Evolutionary conservation across 1,140 invertebrate genomes (phyloP).

Genomic region (Gonatopus flavifemur): DNA sequence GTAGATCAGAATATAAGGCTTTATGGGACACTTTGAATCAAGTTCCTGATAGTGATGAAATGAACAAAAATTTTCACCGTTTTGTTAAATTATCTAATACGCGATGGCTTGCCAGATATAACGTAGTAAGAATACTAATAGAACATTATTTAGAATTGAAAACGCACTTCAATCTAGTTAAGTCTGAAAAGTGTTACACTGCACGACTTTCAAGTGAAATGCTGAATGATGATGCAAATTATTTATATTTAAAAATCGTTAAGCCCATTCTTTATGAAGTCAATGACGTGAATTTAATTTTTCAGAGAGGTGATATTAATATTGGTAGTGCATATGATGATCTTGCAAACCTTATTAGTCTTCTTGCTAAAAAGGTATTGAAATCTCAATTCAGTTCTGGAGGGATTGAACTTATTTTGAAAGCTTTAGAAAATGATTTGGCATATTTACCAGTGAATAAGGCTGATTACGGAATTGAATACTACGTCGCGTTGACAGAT

Average conservation of each 20-base stretch:
- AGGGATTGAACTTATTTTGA: too few relatives aligned
- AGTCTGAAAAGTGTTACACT: conserved; percentile 12
- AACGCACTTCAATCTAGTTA: conserved; percentile 10
- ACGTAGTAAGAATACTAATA: conserved; percentile 6
- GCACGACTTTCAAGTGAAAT: conserved; percentile 7
- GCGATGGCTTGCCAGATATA: conserved; percentile 12
- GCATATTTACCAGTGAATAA: too few relatives aligned
- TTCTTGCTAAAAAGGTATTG: conserved; percentile 2
- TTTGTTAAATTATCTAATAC: conserved; percentile 12
- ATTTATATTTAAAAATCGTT: conserved; percentile 12
- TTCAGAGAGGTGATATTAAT: conserved; percentile 12
- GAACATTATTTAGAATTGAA: conserved; percentile 17
- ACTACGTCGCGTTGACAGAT: too few relatives aligned
- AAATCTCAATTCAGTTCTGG: too few relatives aligned
- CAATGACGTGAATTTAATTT: conserved; percentile 12
- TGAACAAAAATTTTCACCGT: conserved; percentile 5
- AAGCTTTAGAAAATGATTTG: too few relatives aligned
- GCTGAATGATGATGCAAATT: conserved; percentile 13
- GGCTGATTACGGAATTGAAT: too few relatives aligned
- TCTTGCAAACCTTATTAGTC: conserved; percentile 4
- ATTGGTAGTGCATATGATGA: conserved; percentile 9
- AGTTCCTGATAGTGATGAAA: conserved; percentile 3
- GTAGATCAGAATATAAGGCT: conserved; percentile 19
- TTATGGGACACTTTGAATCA: conserved; percentile 22
- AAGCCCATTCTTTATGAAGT: conserved; percentile 7